Evolutionary conservation across 92 coral and sea anemone genomes (phyloP).

Genomic region (Palythoa grandiflora): DNA sequence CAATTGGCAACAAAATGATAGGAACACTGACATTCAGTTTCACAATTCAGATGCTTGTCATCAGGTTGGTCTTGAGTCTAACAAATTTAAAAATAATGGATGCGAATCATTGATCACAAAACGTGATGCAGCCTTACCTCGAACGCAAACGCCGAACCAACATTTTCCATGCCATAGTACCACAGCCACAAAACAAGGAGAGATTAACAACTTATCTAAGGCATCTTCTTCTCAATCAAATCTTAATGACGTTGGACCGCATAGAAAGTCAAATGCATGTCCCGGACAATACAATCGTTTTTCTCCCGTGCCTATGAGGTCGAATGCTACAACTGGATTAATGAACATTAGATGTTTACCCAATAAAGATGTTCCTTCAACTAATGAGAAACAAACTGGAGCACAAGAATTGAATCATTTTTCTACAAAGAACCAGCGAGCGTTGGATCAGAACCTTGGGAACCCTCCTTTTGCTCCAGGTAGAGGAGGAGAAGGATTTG

Average conservation of each 20-base stretch:
- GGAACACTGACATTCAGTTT: not conserved
- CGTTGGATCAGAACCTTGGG: not conserved
- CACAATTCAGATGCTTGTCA: not conserved
- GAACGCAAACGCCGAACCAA: not conserved
- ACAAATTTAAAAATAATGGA: not conserved
- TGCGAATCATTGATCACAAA: not conserved
- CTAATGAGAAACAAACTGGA: not conserved
- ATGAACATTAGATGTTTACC: no score
- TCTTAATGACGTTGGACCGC: not conserved
- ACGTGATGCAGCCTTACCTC: not conserved
- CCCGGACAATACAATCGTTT: not conserved
- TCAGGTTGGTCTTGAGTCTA: not conserved
- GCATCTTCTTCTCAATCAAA: not conserved
- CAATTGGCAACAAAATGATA: not conserved
- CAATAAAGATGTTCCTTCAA: no score
- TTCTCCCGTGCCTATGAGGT: not conserved
- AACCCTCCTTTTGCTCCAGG: constrained; percentile 10
- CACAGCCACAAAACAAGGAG: not conserved
- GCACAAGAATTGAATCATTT: not conserved
- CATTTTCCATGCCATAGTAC: not conserved
- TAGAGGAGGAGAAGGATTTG: not conserved
- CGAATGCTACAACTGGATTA: no score
- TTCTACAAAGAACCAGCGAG: not conserved
- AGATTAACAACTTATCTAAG: not conserved
- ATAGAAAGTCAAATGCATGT: not conserved